Percentiles rank a stretch among this genome's conserved stretches.
Conservation (phyloP, 2,113 vertebrate species). For the Perccottus glenii region DNA sequence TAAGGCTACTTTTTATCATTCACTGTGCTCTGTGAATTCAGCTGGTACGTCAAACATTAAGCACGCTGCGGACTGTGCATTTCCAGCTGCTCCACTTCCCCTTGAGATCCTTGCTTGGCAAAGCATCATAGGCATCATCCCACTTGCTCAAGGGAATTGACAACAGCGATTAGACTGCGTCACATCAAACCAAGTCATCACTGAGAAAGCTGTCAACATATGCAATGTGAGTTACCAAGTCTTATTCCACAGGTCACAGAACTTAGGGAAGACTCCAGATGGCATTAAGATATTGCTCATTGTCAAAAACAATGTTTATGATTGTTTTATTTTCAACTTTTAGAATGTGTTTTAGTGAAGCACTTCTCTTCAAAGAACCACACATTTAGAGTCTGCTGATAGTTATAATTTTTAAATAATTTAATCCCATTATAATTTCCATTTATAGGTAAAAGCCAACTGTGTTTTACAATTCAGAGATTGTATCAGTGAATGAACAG, state of each 20-base stretch:
- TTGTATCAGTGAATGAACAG: too few species aligned
- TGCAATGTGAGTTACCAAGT: constrained; percentile 3
- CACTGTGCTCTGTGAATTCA: background rate
- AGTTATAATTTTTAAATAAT: too few species aligned
- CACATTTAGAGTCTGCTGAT: too few species aligned
- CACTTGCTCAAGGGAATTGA: constrained; percentile 28
- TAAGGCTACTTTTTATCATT: background rate
- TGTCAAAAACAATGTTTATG: constrained; percentile 1
- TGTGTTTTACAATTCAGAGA: too few species aligned
- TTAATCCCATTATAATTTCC: too few species aligned
- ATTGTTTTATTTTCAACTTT: background rate
- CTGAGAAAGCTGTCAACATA: constrained; percentile 18
- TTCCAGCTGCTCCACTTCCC: constrained; percentile 42
- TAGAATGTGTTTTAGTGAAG: background rate
- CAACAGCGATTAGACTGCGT: constrained; percentile 29
- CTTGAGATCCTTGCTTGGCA: constrained; percentile 18
- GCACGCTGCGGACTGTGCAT: constrained; percentile 20
- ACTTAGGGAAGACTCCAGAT: constrained; percentile 9
- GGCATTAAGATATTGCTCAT: constrained; percentile 1
- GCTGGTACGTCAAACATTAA: constrained; percentile 21
- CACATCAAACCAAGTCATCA: constrained; percentile 34
- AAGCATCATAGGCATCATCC: constrained; percentile 17
- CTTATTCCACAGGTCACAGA: constrained; percentile 1
- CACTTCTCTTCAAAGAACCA: too few species aligned
- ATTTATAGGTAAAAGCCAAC: too few species aligned